A percentile compares a stretch with the other conserved stretches of the same genome.
These are phyloP conservation scores for Laothoe populi DNA, from an alignment of 2,888 invertebrate species.

Conservation along the genomic window DNA sequence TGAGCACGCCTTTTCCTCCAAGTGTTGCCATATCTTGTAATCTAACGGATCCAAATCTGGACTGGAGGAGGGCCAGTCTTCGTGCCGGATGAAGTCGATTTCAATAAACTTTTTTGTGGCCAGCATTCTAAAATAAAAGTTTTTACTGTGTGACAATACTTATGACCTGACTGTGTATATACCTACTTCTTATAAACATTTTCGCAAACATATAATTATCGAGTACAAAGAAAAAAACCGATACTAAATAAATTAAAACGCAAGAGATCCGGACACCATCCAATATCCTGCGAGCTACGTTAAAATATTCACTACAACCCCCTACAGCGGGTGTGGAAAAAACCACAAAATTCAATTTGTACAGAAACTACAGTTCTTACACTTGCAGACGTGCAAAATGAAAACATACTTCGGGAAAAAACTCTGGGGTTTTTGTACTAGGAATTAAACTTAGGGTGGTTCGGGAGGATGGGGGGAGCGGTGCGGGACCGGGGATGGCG, in stretches of 20 bases:
- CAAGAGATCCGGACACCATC: slow-evolving; percentile 51
- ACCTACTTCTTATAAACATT: no score
- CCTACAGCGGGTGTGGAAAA: slow-evolving; percentile 37
- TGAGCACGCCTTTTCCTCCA: no score
- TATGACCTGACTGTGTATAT: no score
- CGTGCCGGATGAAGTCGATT: no score
- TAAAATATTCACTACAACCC: slow-evolving; percentile 70
- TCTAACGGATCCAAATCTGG: no score
- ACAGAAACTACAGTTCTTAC: slow-evolving; percentile 63
- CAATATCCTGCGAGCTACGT: slow-evolving; percentile 63
- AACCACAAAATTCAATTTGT: slow-evolving; percentile 84
- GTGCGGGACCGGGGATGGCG: slow-evolving; percentile 55
- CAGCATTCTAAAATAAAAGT: no score
- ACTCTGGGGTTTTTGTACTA: slow-evolving; percentile 65
- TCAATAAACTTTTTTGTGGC: no score
- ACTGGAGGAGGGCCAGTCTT: no score
- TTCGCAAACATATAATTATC: not conserved
- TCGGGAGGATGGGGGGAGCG: slow-evolving; percentile 37
- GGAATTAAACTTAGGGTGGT: slow-evolving; percentile 75
- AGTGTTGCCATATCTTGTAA: no score
- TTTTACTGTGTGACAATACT: no score
- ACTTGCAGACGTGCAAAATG: slow-evolving; percentile 78
- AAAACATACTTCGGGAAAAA: slow-evolving; percentile 66
- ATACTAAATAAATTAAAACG: slow-evolving; percentile 34
- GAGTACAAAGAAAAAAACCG: slow-evolving; percentile 30